These are phyloP conservation scores for Ophion ellenae DNA, from an alignment of 2,888 invertebrate genomes.

Conservation along the genomic window DNA sequence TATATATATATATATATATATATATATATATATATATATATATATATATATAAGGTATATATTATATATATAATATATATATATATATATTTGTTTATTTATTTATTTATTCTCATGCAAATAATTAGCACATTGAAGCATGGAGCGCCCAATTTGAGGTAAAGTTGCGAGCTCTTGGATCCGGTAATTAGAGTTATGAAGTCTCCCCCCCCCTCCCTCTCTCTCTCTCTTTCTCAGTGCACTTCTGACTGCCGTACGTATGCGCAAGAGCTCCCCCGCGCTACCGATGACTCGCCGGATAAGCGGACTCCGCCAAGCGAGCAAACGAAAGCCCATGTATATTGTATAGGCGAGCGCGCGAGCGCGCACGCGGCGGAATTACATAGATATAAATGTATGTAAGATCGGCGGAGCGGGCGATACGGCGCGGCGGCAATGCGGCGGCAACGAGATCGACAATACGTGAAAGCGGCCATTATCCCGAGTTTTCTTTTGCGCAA, in stretches of 20 bases:
- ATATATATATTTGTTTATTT: too few relatives aligned
- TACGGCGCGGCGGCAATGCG: slow-evolving; percentile 57
- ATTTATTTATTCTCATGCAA: too few relatives aligned
- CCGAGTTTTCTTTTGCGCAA: slow-evolving; percentile 78
- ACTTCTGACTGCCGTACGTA: slow-evolving; percentile 62
- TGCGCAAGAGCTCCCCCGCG: slow-evolving; percentile 28
- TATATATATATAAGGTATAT: too few relatives aligned
- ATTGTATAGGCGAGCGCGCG: slow-evolving; percentile 20
- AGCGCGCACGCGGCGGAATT: slow-evolving; percentile 60
- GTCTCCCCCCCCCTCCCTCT: slow-evolving; percentile 66
- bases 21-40: too few relatives aligned
- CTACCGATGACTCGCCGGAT: slow-evolving; percentile 63
- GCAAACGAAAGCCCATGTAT: slow-evolving; percentile 44
- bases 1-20: too few relatives aligned
- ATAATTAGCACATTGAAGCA: too few relatives aligned
- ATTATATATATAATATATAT: too few relatives aligned
- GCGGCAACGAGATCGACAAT: slow-evolving; percentile 75
- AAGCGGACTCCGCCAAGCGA: slow-evolving; percentile 58
- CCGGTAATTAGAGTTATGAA: slow-evolving; percentile 83
- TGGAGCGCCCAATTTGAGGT: slow-evolving; percentile 19
- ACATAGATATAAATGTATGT: slow-evolving; percentile 65
- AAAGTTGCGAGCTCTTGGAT: slow-evolving; percentile 78
- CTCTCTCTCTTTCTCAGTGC: not conserved
- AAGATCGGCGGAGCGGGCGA: slow-evolving; percentile 75
- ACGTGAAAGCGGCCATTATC: slow-evolving; percentile 83